Evolutionary conservation across 2,888 invertebrate species (phyloP), one percentile per base, ranked within the genome.

Genomic region (Rotaria socialis): DNA sequence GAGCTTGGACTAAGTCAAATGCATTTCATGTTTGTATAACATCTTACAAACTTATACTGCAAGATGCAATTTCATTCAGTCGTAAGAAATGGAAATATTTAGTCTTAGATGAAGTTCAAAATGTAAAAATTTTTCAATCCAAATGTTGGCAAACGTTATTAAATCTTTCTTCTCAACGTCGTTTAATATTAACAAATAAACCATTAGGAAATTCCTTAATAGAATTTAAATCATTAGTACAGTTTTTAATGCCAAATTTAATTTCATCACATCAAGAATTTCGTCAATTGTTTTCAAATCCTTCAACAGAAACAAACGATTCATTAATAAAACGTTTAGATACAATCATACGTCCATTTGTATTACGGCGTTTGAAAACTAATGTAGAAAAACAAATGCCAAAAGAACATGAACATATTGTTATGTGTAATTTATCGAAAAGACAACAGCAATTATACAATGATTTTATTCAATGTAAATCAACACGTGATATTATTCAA

Each of bases 61-160:
- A 98, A 92, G 99, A 99, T 93, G 97, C 98, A 92, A 95, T 96
- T 91, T 95, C 96, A 90, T 99, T 99, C 92, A 93, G 98, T 86
- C 93, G 97, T 88, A 97, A 97, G 92, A 95, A 96, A 88, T 99
- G 99, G 98, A 96, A 96, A 91, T 99, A 98, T 91, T 93, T 99
- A 85, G 96, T 99, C 88, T 93, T 99, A 86, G 98, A 99, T 91
- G 98, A 93, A 90, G 98, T 98, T 60, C 99, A 99, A 91, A 97
- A 99, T 91, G 99, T 99, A 88, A 99, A 99, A 92, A 99, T 99
- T 92, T 99, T 98, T 91, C 97, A 98, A 91, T 97, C 97, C 41
- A 98, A 98, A 91, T 93, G 99, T 88, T 99, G 99, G 99, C 98
- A 98, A 92, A 93, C 96, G 90, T 92, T 99, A 88, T 92, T 99